Percentiles rank a stretch among this genome's conserved stretches.
Evolutionary conservation across 2,888 invertebrate genomes (phyloP).

Genomic region (Caenorhabditis sp.): DNA sequence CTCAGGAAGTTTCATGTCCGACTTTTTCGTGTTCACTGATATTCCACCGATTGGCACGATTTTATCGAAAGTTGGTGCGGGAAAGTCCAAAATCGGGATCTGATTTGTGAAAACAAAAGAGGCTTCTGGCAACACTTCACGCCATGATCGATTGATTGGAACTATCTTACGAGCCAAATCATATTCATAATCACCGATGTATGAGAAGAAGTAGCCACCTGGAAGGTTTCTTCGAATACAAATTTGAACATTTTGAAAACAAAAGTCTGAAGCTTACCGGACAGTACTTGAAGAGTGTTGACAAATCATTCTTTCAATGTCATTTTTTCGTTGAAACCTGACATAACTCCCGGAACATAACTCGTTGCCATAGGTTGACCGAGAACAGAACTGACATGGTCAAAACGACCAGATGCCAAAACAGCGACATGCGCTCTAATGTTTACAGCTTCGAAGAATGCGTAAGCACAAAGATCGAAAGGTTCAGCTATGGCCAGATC

Average conservation of each 20-base stretch:
- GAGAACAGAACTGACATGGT: constrained; percentile 35
- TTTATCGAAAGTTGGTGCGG: constrained; percentile 46
- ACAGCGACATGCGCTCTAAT: constrained; percentile 40
- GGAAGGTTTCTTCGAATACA: too few relatives aligned
- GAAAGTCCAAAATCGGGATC: constrained; percentile 48
- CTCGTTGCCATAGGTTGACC: constrained; percentile 33
- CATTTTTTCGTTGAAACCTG: constrained; percentile 2
- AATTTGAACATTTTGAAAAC: background rate
- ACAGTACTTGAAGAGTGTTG: constrained; percentile 19
- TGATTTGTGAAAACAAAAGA: constrained; percentile 44
- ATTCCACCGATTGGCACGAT: constrained; percentile 43
- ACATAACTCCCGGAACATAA: constrained; percentile 17
- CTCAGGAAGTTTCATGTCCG: constrained; percentile 26
- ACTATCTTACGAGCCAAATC: constrained; percentile 7
- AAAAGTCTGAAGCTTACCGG: background rate
- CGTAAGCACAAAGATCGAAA: constrained; percentile 45
- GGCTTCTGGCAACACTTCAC: constrained; percentile 34
- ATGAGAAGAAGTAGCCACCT: background rate
- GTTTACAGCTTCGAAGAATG: constrained; percentile 26
- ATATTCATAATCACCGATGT: constrained; percentile 6
- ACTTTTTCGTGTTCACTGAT: constrained; percentile 24
- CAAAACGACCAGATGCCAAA: constrained; percentile 27
- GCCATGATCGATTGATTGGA: constrained; percentile 9
- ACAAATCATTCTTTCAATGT: constrained; percentile 14
- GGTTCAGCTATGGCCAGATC: constrained; percentile 48